Evolutionary conservation across 2,888 invertebrate species (phyloP).

Genomic region (Caenorhabditis japonica): DNA sequence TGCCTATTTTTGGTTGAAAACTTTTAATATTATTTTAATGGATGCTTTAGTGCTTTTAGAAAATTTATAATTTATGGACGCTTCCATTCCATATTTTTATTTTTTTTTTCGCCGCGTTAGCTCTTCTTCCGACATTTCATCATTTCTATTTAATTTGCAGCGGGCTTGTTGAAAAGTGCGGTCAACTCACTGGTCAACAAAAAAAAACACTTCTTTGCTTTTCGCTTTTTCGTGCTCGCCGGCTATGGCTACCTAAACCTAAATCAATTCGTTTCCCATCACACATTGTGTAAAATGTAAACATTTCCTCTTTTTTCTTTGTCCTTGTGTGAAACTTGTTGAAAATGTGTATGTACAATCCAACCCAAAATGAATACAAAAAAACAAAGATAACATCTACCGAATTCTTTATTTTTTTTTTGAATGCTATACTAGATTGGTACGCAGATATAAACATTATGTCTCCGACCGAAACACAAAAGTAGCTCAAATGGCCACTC

Average conservation of each 20-base stretch:
- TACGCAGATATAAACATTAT: neutral
- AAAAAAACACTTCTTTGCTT: slow-evolving; percentile 48
- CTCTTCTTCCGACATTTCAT: too few species aligned
- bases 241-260: slow-evolving; percentile 35
- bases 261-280: slow-evolving; percentile 31
- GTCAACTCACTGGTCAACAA: slow-evolving; percentile 16
- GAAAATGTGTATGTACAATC: slow-evolving; percentile 3
- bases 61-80: too few species aligned
- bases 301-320: slow-evolving; percentile 18
- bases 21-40: too few species aligned
- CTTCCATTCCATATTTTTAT: neutral
- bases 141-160: too few species aligned
- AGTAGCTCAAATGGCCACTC: neutral
- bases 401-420: too few species aligned
- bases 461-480: neutral
- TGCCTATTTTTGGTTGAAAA: too few species aligned
- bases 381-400: slow-evolving; percentile 20
- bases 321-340: slow-evolving; percentile 19
- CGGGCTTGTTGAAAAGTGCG: slow-evolving; percentile 41
- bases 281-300: slow-evolving; percentile 49
- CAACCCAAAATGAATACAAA: neutral
- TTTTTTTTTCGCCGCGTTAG: slow-evolving; percentile 13
- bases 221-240: slow-evolving; percentile 48
- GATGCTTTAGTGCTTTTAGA: too few species aligned
- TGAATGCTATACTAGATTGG: too few species aligned